A percentile compares a stretch with the other conserved stretches of the same genome.
Evolutionary conservation across 2,888 invertebrate species (phyloP).

Genomic region (Cordilura impudica): DNA sequence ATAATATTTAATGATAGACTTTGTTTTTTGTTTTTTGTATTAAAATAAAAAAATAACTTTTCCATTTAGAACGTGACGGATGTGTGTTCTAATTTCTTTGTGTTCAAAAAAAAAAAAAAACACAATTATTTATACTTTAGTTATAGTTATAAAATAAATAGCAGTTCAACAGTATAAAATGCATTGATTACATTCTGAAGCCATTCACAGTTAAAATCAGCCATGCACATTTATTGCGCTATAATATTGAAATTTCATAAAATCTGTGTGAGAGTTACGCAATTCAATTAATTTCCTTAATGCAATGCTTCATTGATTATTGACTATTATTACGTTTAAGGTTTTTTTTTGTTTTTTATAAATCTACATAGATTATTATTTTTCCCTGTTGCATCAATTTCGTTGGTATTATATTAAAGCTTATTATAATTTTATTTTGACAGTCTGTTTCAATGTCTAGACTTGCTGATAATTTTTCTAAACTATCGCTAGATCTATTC

Average conservation of each 20-base stretch:
- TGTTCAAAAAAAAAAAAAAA: conserved; percentile 15
- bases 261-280: background rate
- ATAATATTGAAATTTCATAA: conserved; percentile 19
- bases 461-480: no score
- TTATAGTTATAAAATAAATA: conserved; percentile 59
- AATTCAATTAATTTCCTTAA: background rate
- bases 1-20: conserved; percentile 27
- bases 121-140: conserved; percentile 62
- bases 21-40: conserved; percentile 7
- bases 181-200: background rate
- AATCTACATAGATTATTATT: conserved; percentile 24
- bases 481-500: no score
- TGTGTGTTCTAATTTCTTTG: conserved; percentile 58
- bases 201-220: background rate
- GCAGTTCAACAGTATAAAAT: conserved; percentile 3
- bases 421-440: background rate
- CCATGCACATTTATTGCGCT: conserved; percentile 4
- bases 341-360: background rate
- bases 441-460: background rate
- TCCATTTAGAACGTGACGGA: conserved; percentile 59
- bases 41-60: conserved; percentile 5
- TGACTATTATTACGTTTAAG: background rate
- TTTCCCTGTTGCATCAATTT: background rate
- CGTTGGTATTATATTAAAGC: no score
- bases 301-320: conserved; percentile 32